These are phyloP conservation scores for Psilopsiagon aurifrons DNA, from an alignment of 2,113 vertebrate species.

Conservation along the genomic window DNA sequence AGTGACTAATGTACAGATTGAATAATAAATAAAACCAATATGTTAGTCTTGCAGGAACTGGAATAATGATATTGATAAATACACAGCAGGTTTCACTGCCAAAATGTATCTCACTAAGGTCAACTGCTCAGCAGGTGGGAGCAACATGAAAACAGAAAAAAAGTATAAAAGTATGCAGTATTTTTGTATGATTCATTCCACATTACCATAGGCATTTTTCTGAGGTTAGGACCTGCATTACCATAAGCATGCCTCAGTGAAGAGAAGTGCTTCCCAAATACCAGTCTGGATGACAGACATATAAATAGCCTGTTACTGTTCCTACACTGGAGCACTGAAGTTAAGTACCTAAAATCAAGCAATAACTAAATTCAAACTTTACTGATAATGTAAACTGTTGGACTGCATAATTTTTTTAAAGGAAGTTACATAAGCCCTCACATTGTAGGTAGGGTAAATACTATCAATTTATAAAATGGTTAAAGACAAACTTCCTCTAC, in stretches of 20 bases:
- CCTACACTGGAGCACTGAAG: neutral
- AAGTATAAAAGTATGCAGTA: neutral
- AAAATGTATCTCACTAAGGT: neutral
- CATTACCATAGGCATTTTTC: neutral
- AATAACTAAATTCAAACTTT: neutral
- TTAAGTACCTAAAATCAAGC: neutral
- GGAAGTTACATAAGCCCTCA: neutral
- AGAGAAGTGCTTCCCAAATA: neutral
- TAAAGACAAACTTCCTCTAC: neutral
- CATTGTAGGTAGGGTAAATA: neutral
- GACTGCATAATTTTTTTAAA: neutral
- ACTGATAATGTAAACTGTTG: neutral
- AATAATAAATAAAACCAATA: neutral
- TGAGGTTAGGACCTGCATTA: neutral
- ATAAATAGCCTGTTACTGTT: neutral
- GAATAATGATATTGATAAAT: neutral
- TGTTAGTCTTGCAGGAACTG: neutral
- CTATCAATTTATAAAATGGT: neutral
- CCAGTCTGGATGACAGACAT: neutral
- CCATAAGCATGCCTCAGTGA: neutral
- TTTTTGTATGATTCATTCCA: neutral
- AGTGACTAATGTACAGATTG: neutral
- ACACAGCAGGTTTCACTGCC: neutral
- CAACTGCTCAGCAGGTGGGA: neutral
- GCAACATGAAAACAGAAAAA: neutral